These are phyloP conservation scores for Sigmodon hispidus DNA, from an alignment of 2,113 vertebrate genomes.

Conservation along the genomic window DNA sequence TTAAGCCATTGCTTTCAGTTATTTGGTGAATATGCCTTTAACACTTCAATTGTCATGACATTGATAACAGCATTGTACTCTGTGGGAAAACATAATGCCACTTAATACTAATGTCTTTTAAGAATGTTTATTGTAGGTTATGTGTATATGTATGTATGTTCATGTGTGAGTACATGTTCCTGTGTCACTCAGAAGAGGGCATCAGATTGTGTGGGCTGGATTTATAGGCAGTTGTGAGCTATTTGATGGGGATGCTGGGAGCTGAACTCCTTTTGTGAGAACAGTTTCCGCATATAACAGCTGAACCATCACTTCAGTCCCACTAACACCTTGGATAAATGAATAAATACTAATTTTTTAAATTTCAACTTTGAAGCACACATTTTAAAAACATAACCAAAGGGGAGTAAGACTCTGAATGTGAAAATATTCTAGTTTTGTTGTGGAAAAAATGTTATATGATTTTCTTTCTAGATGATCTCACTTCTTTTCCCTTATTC, in stretches of 20 bases:
- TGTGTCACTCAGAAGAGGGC: too few species aligned
- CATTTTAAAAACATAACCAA: background rate
- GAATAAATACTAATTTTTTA: background rate
- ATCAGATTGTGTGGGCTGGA: background rate
- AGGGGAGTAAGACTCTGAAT: background rate
- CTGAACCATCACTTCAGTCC: background rate
- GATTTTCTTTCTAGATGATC: background rate
- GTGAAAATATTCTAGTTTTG: background rate
- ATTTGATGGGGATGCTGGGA: background rate
- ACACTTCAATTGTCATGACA: background rate
- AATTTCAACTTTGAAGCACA: background rate
- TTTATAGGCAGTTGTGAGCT: background rate
- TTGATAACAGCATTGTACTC: background rate
- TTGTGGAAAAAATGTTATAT: background rate
- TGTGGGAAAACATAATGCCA: background rate
- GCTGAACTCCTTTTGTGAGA: background rate
- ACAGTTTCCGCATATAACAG: background rate
- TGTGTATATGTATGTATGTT: background rate
- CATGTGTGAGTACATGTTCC: background rate
- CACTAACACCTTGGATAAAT: background rate
- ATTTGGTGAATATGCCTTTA: background rate
- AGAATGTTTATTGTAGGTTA: background rate
- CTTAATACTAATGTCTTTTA: background rate
- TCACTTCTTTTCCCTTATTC: background rate
- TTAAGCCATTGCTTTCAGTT: background rate